These are phyloP conservation scores for Rhadinocentrus ornatus DNA, from an alignment of 2,797 vertebrate species.

Conservation along the genomic window DNA sequence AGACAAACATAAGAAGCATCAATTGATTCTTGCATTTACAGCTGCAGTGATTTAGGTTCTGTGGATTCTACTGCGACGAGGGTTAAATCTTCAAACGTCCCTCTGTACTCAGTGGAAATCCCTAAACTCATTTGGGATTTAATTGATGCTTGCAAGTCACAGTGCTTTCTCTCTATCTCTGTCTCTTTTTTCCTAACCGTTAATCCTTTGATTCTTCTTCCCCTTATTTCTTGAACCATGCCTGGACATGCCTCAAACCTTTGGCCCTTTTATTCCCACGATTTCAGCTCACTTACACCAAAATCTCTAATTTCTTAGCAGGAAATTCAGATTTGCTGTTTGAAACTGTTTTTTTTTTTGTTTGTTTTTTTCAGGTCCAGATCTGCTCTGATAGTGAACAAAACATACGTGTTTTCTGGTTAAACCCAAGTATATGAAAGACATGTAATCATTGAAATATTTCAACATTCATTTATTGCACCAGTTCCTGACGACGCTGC, in stretches of 20 bases:
- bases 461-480: constrained; percentile 2
- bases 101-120: constrained; percentile 26
- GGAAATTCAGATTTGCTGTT: not conserved
- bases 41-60: not conserved
- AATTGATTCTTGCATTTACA: not conserved
- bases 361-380: not conserved
- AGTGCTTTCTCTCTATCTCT: constrained; percentile 9
- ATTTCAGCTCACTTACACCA: no score
- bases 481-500: not conserved
- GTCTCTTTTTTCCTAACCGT: not conserved
- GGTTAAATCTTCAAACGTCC: constrained; percentile 32
- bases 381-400: not conserved
- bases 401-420: not conserved
- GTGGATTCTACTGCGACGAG: constrained; percentile 7
- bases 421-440: not conserved
- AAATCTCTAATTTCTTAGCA: no score
- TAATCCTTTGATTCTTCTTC: not conserved
- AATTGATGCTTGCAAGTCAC: constrained; percentile 38
- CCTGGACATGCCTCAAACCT: constrained; percentile 15
- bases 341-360: not conserved
- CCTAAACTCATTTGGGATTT: constrained; percentile 41
- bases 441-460: not conserved
- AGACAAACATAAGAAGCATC: not conserved
- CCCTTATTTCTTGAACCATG: constrained; percentile 11
- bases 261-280: not conserved